Evolutionary conservation across 1,140 invertebrate genomes (phyloP), one percentile per base, ranked within the genome.

Genomic region (Anastrepha obliqua): DNA sequence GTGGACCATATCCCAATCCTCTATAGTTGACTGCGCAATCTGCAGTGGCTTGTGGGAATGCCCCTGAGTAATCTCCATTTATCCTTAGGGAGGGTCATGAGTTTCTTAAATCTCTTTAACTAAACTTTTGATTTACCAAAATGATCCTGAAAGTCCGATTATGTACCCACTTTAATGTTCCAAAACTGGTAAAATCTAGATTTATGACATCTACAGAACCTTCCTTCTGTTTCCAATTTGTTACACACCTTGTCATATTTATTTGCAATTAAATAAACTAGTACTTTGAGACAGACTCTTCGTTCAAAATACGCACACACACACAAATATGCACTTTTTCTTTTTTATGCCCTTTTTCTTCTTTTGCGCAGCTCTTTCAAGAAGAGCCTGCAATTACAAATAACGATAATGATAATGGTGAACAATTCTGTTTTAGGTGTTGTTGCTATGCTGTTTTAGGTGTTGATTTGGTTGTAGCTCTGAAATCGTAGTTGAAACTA

Each of bases 381-480:
- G 65, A 29, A 29, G 29, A 29, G 29, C 29, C 9, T 42, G 65
- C 65, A 67, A 67, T 67, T 67, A 67, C 65, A 20, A 67, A 42
- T 29, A 67, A 67, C 65, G 20, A 67, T 67, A 67, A 67, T 67
- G 65, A 67, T 67, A 67, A 67, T 42, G 65, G 65, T 9, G 65
- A 3, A 20, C 65, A 67, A 67, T 42, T 67, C 20, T 42, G 13
- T n/a, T n/a, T n/a, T n/a, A n/a, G n/a, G n/a, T n/a, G 11, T 67
- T 67, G 11, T 67, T 67, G 20, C 11, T 39, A 8, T 39, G 65
- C 39, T 67, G 39, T 20, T 67, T 67, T 67, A 39, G 29, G 13
- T 67, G 65, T 67, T 67, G 39, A 67, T 20, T 39, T 67, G 39
- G 65, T 67, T 67, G 65, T 29, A 9, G 29, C 11, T 39, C 8